phyloP scores from a whole-genome alignment of 2,888 invertebrate species.

The Epiblema foenella region DNA sequence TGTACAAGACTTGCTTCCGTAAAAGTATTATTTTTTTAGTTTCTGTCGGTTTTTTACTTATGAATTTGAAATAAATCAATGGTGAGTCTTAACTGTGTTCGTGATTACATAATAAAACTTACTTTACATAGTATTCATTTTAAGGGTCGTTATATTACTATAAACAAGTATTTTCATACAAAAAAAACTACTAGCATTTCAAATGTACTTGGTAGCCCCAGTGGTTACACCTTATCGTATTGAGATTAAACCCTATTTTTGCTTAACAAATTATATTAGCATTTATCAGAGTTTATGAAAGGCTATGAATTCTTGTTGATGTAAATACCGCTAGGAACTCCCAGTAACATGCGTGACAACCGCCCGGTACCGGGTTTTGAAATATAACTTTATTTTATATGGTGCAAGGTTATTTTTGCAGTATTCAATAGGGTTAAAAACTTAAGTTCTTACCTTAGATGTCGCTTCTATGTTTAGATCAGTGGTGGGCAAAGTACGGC shows the following conservation, averaged over 20 bases:
- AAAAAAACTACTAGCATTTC: not conserved
- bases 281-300: conserved; percentile 5
- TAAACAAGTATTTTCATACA: not conserved
- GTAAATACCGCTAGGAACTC: not conserved
- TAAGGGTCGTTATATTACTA: not conserved
- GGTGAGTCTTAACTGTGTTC: conserved; percentile 13
- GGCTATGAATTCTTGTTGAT: conserved; percentile 8
- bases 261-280: conserved; percentile 5
- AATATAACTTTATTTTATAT: not conserved
- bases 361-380: not conserved
- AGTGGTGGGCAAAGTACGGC: no score
- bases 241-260: conserved; percentile 2
- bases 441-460: not conserved
- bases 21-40: conserved; percentile 30
- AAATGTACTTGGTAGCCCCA: not conserved
- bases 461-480: not conserved
- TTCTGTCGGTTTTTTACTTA: conserved; percentile 4
- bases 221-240: conserved; percentile 1
- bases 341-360: not conserved
- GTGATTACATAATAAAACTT: conserved; percentile 11
- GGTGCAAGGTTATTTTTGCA: not conserved
- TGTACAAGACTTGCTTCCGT: conserved; percentile 23
- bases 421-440: not conserved
- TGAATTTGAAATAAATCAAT: not conserved
- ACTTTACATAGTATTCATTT: not conserved